Evolutionary conservation across 2,113 vertebrate genomes (phyloP), one percentile per base, ranked within the genome.

Genomic region (Chiloscyllium plagiosum): DNA sequence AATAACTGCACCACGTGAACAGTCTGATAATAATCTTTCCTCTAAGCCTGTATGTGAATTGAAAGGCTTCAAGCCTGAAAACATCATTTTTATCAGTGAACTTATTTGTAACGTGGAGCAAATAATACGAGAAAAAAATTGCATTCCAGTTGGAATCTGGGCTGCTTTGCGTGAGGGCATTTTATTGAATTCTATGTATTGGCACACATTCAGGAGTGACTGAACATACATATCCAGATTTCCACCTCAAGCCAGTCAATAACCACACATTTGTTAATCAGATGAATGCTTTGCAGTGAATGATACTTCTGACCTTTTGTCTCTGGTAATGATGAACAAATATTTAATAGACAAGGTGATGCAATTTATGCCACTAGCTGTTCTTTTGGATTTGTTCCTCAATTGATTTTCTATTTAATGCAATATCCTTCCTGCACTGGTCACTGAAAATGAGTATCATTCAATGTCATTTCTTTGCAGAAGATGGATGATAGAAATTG

Each of bases 341-440:
- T 76, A 95, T 52, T 72, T 95, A 50, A 47, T 95, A 70, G 94
- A 95, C 94, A 42, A 50, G 72, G 93, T 72, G 93, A 72, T 95
- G 93, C 93, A 20, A 95, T 72, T 95, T 95, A 95, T 95, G 93
- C 93, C n/a, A 47, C 22, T 33, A 72, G 94, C 26, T 72, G 69
- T 70, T 95, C 56, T 76, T 95, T 94, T 26, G 29, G 94, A 52
- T 76, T 95, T 95, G 68, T 52, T 72, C 68, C 42, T 95, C 69
- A 72, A 95, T 95, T 95, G 94, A 95, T 95, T 95, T 95, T 95
- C 94, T 50, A 95, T 95, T 95, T 52, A 50, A 95, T 70, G 68
- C 69, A 72, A 72, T 95, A 95, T 76, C 69, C 94, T 76, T 95
- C 69, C 69, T 29, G 94, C 69, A 76, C 37, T 26, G 52, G 66